phyloP scores from a whole-genome alignment of 2,888 invertebrate species.

The Microdon myrmicae region DNA sequence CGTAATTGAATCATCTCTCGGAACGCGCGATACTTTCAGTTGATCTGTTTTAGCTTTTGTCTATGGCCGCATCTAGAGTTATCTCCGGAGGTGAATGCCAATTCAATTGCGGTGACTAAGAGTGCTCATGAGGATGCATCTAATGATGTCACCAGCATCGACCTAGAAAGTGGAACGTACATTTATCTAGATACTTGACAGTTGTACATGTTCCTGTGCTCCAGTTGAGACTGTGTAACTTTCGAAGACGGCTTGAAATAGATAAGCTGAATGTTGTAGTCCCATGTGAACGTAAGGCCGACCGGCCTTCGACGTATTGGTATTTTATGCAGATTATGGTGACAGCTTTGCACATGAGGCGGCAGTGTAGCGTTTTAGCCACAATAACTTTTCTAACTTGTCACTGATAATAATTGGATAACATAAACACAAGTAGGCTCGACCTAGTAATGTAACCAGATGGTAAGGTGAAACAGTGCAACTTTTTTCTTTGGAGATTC shows the following conservation, averaged over 20 bases:
- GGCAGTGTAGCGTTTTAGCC: no score
- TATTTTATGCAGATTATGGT: conserved; percentile 48
- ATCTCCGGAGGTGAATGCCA: conserved; percentile 32
- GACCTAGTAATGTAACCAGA: no score
- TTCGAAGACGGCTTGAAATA: conserved; percentile 33
- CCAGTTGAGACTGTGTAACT: conserved; percentile 17
- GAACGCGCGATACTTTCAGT: conserved; percentile 33
- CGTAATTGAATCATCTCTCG: conserved; percentile 40
- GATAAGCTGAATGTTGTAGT: conserved; percentile 33
- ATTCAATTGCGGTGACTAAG: conserved; percentile 42
- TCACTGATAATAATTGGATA: no score
- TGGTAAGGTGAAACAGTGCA: no score
- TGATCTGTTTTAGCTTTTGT: conserved; percentile 11
- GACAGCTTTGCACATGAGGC: no score
- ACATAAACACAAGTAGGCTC: no score
- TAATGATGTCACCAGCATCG: background rate
- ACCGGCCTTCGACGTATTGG: conserved; percentile 34
- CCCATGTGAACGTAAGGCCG: conserved; percentile 18
- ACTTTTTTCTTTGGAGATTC: no score
- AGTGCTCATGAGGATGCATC: conserved; percentile 29
- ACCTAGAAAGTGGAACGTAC: conserved; percentile 23
- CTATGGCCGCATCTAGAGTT: conserved; percentile 9
- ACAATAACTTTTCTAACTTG: no score
- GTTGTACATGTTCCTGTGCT: conserved; percentile 5
- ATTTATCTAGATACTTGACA: conserved; percentile 47